Evolutionary conservation across 2,113 vertebrate species (phyloP).

Genomic region (Mixornis gularis): DNA sequence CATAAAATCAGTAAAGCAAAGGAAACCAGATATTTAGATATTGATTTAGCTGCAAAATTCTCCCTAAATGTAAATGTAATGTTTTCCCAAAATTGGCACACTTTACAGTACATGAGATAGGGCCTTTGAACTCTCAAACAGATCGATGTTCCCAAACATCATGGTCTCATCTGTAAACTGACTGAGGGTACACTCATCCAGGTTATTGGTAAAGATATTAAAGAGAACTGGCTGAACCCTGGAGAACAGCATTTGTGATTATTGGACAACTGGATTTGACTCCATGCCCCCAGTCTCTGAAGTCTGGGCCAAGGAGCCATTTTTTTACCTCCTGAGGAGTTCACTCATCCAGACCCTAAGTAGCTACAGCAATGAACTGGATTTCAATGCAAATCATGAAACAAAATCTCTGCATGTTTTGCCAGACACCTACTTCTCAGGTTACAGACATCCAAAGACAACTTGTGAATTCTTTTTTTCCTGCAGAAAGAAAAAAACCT

Average conservation of each 20-base stretch:
- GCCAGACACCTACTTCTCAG: not conserved
- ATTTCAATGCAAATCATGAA: not conserved
- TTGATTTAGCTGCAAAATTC: not conserved
- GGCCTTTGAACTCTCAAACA: not conserved
- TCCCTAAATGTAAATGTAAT: not conserved
- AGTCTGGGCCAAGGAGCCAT: accelerated
- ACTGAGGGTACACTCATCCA: not conserved
- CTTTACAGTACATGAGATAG: not conserved
- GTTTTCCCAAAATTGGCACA: not conserved
- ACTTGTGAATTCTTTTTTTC: not conserved
- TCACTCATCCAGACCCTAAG: not conserved
- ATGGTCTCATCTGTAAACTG: not conserved
- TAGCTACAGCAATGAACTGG: not conserved
- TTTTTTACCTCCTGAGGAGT: accelerated
- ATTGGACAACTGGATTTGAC: accelerated
- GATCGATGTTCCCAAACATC: accelerated
- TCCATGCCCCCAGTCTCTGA: not conserved
- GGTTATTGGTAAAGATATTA: not conserved
- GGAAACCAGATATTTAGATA: not conserved
- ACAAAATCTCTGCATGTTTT: not conserved
- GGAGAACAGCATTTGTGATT: not conserved
- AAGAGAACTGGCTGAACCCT: not conserved
- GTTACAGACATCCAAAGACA: not conserved
- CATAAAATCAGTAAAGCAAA: not conserved
- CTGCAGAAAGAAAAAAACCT: accelerated